phyloP scores from a whole-genome alignment of 2,797 vertebrate genomes.

The Trematomus bernacchii region DNA sequence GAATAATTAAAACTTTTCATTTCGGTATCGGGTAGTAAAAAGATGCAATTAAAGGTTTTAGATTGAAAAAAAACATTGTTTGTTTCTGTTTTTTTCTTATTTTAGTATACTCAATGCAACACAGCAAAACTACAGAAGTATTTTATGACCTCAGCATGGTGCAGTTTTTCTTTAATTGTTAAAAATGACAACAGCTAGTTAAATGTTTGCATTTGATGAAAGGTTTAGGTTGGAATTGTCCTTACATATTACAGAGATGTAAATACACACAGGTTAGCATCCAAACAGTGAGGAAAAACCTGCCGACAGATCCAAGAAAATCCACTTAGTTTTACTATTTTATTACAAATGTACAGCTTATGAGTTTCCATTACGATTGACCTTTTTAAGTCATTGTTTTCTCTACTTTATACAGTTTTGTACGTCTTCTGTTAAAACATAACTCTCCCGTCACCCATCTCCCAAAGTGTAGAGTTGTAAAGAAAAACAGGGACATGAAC shows the following conservation, averaged over 20 bases:
- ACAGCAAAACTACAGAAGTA: background rate
- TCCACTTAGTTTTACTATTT: conserved; percentile 83
- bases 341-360: conserved; percentile 92
- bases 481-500: conserved; percentile 66
- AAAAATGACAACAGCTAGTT: background rate
- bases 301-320: conserved; percentile 39
- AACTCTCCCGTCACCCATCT: conserved; percentile 80
- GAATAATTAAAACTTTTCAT: background rate
- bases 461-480: conserved; percentile 74
- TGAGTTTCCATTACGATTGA: conserved; percentile 86
- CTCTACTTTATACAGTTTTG: conserved; percentile 85
- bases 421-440: conserved; percentile 79
- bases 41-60: background rate
- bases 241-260: background rate
- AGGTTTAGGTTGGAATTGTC: background rate
- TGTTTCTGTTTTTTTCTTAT: background rate
- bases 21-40: background rate
- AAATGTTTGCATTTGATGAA: background rate
- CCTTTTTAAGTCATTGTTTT: conserved; percentile 81
- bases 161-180: background rate
- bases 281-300: background rate
- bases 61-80: background rate
- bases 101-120: background rate
- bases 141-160: background rate
- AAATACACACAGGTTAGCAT: background rate